Evolutionary conservation across 2,113 vertebrate genomes (phyloP), one percentile per base, ranked within the genome.

Genomic region (Aramus guarauna): DNA sequence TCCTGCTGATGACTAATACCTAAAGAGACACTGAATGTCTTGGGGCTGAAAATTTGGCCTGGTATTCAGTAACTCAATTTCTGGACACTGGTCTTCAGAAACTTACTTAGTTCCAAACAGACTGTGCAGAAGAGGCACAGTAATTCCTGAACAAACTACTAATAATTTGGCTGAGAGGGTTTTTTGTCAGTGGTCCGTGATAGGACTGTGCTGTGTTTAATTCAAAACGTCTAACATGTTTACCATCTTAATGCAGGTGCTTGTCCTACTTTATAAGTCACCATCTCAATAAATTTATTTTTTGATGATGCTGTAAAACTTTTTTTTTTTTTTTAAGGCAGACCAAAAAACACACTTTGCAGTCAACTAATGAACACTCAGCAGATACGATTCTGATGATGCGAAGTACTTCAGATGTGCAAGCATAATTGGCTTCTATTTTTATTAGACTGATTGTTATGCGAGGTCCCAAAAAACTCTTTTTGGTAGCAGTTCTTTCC

Each of bases 351-450:
- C 9, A 10, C 5, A 45, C 8, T 53, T 76, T 41, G 26, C 21
- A 36, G 43, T 14, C 32, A 34, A 13, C 66, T 56, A 16, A 5
- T 36, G 30, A 75, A 30, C 39, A 10, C 17, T 52, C 4, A 34
- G 27, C 30, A 85, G 53, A 15, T 52, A 45, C 0, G 2, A 17
- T 79, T 32, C 53, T 60, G 17, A n/a, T 1, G 3, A 15, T 23
- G 12, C 9, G 24, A 16, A 9, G 19, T 30, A 26, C 8, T 20
- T 87, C 5, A 26, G 27, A 64, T 36, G 5, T 5, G 8, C n/a
- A 12, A 36, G 22, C 8, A 4, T 29, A 60, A 9, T 21, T 52
- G 30, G 4, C 24, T 69, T 93, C 7, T 3, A 0, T 63, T 85
- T 90, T 67, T 88, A 21, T 63, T 60, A 18, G 30, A 2, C 3